A percentile compares a stretch with the other conserved stretches of the same genome.
phyloP scores from a whole-genome alignment of 2,888 invertebrate species.

The Trachelus tabidus region DNA sequence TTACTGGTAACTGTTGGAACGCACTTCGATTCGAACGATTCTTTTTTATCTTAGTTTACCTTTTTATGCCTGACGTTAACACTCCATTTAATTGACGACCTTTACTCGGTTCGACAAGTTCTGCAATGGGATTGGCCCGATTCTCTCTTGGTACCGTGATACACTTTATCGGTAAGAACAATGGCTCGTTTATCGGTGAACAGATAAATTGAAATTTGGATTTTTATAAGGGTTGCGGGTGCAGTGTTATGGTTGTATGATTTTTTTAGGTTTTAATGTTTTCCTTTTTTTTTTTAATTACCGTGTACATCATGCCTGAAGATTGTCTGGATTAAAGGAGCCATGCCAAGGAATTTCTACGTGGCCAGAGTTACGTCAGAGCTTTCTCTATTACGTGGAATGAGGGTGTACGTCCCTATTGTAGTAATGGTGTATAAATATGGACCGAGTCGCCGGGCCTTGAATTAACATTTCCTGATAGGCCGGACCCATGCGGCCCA shows the following conservation, averaged over 20 bases:
- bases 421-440: constrained; percentile 8
- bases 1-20: not conserved
- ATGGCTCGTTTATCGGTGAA: not conserved
- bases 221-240: not conserved
- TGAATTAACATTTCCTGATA: constrained; percentile 2
- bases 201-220: not conserved
- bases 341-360: not conserved
- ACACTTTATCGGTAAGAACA: not conserved
- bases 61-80: not conserved
- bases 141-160: not conserved
- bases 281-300: not conserved
- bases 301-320: not conserved
- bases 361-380: constrained; percentile 24
- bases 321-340: not conserved
- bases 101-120: not conserved
- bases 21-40: not conserved
- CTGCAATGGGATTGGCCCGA: not conserved
- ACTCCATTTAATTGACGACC: constrained; percentile 1
- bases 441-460: constrained; percentile 5
- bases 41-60: not conserved
- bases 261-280: not conserved
- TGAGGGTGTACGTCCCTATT: not conserved
- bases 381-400: constrained; percentile 35
- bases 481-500: constrained; percentile 1
- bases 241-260: not conserved